Conservation (phyloP, 2,888 invertebrate genomes). For the Cremastinae sp. region DNA sequence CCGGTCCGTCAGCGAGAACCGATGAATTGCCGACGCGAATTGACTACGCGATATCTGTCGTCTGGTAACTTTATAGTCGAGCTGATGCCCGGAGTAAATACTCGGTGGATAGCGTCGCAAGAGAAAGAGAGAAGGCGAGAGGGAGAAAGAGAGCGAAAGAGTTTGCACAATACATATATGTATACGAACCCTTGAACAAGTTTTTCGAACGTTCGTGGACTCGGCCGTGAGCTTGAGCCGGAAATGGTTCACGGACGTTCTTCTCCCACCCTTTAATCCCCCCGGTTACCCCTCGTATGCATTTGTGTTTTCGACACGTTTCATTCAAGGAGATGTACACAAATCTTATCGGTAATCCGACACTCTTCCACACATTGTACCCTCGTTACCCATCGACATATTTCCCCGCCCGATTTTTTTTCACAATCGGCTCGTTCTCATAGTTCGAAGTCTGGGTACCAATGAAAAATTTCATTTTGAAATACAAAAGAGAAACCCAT, state of each 20-base stretch:
- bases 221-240: slow-evolving; percentile 57
- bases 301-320: slow-evolving; percentile 2
- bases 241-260: slow-evolving; percentile 50
- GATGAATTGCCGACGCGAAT: slow-evolving; percentile 54
- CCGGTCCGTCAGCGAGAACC: slow-evolving; percentile 43
- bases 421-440: no score
- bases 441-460: no score
- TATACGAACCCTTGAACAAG: slow-evolving; percentile 34
- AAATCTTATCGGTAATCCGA: not conserved
- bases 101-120: not conserved
- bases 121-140: no score
- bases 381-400: no score
- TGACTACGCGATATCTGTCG: slow-evolving; percentile 44
- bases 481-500: no score
- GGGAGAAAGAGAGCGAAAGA: no score
- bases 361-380: no score
- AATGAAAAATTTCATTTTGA: no score
- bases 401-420: no score
- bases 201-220: slow-evolving; percentile 20
- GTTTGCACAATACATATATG: slow-evolving; percentile 36
- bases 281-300: no score
- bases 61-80: slow-evolving; percentile 31
- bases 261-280: no score
- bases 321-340: slow-evolving; percentile 28
- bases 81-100: not conserved